Percentiles rank a stretch among this genome's conserved stretches.
These are phyloP conservation scores for Crambe crambe DNA, from an alignment of 37 sponge, comb jelly and placozoan genomes.

Conservation along the genomic window DNA sequence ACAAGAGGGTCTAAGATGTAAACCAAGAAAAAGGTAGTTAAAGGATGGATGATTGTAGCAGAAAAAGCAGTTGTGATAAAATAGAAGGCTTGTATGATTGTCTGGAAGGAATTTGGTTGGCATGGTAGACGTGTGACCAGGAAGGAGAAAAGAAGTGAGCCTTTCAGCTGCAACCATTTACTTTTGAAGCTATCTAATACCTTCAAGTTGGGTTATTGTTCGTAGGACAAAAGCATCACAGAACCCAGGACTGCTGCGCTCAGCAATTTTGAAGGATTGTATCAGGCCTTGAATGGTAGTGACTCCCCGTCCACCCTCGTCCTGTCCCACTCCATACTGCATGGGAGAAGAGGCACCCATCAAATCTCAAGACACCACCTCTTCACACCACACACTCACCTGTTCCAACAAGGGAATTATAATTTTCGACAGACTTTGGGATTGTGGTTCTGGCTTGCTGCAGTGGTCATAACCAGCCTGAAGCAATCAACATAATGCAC, in stretches of 20 bases:
- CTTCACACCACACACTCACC: slow-evolving; percentile 11
- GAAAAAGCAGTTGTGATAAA: too few relatives aligned
- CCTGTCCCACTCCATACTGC: slow-evolving; percentile 20
- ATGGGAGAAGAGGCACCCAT: not conserved
- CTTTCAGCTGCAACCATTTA: too few relatives aligned
- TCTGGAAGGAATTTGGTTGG: too few relatives aligned
- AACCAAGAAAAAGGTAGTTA: not conserved
- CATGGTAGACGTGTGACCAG: too few relatives aligned
- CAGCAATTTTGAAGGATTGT: slow-evolving; percentile 60
- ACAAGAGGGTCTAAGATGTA: not conserved
- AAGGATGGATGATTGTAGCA: too few relatives aligned
- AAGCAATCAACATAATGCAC: not conserved
- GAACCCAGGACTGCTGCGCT: slow-evolving; percentile 61
- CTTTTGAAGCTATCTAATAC: not conserved
- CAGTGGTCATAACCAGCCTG: not conserved
- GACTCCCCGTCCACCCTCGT: slow-evolving; percentile 16
- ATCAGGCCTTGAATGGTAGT: slow-evolving; percentile 50
- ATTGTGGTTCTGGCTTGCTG: slow-evolving; percentile 13
- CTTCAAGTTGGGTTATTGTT: not conserved
- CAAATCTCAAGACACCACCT: not conserved
- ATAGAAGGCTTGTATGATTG: too few relatives aligned
- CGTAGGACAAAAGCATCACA: slow-evolving; percentile 56
- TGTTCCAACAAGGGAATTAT: slow-evolving; percentile 34
- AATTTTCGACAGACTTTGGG: slow-evolving; percentile 22
- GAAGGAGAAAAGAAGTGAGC: too few relatives aligned